A percentile compares a stretch with the other conserved stretches of the same genome.
Evolutionary conservation across 2,888 invertebrate species (phyloP).

Genomic region (Tortrix viridana): DNA sequence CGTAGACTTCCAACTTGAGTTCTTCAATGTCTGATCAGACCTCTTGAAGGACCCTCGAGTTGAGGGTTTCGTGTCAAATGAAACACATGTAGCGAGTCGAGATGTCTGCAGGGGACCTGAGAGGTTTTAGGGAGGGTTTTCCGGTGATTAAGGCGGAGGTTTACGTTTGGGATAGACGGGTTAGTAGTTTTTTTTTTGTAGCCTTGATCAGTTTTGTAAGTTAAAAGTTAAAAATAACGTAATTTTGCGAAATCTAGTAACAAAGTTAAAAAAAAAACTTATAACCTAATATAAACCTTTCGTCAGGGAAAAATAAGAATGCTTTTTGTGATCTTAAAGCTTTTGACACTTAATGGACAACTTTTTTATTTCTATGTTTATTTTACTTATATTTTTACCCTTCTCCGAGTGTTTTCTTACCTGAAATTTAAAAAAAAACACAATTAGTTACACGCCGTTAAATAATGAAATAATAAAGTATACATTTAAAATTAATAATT

Average conservation of each 20-base stretch:
- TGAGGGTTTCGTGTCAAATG: slow-evolving; percentile 49
- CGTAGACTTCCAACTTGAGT: neutral
- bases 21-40: slow-evolving; percentile 32
- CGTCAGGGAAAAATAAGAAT: too few relatives aligned
- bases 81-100: slow-evolving; percentile 45
- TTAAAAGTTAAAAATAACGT: too few relatives aligned
- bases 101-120: slow-evolving; percentile 34
- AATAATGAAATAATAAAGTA: neutral
- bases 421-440: slow-evolving; percentile 43
- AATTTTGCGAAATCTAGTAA: too few relatives aligned
- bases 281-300: too few relatives aligned
- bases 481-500: neutral
- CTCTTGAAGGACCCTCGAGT: slow-evolving; percentile 49
- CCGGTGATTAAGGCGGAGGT: neutral
- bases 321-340: too few relatives aligned
- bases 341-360: too few relatives aligned
- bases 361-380: too few relatives aligned
- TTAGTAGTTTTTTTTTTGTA: neutral
- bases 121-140: neutral
- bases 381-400: too few relatives aligned
- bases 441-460: neutral
- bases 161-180: neutral
- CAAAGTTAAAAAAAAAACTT: too few relatives aligned
- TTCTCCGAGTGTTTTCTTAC: slow-evolving; percentile 40
- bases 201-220: neutral